These are phyloP conservation scores for Pomatostomus ruficeps DNA, from an alignment of 2,113 vertebrate genomes.

Conservation along the genomic window DNA sequence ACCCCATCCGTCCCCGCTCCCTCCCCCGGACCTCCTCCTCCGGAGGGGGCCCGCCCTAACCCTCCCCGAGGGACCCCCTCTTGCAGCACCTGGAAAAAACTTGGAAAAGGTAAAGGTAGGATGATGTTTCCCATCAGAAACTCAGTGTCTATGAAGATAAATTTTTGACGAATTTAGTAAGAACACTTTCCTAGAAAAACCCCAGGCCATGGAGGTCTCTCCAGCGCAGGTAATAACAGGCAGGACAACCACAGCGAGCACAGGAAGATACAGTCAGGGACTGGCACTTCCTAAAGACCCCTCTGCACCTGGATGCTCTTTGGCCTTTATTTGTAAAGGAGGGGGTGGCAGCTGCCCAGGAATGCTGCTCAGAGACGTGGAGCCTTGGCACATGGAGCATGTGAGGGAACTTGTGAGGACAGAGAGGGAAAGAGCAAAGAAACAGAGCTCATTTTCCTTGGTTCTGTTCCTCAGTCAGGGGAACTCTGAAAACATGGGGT, in stretches of 20 bases:
- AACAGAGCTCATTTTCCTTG: not conserved
- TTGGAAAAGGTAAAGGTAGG: not conserved
- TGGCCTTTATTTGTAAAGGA: not conserved
- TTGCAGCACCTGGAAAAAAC: too few relatives aligned
- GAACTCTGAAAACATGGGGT: too few relatives aligned
- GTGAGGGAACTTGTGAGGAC: not conserved
- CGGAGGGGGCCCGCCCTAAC: too few relatives aligned
- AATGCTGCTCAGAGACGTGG: not conserved
- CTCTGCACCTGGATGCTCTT: not conserved
- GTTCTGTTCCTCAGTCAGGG: not conserved
- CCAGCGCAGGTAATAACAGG: not conserved
- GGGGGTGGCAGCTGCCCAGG: not conserved
- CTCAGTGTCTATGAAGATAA: not conserved
- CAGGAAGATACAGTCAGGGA: not conserved
- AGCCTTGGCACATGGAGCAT: not conserved
- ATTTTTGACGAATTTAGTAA: not conserved
- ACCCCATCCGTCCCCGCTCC: too few relatives aligned
- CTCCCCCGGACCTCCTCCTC: too few relatives aligned
- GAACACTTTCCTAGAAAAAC: not conserved
- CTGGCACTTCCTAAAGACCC: not conserved
- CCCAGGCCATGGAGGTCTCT: not conserved
- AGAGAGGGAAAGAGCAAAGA: not conserved
- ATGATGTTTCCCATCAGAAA: not conserved
- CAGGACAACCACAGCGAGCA: not conserved
- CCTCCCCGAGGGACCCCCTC: too few relatives aligned